Base-by-base conservation (phyloP, 2,797 vertebrate genomes). In the Fundulus diaphanus region DNA sequence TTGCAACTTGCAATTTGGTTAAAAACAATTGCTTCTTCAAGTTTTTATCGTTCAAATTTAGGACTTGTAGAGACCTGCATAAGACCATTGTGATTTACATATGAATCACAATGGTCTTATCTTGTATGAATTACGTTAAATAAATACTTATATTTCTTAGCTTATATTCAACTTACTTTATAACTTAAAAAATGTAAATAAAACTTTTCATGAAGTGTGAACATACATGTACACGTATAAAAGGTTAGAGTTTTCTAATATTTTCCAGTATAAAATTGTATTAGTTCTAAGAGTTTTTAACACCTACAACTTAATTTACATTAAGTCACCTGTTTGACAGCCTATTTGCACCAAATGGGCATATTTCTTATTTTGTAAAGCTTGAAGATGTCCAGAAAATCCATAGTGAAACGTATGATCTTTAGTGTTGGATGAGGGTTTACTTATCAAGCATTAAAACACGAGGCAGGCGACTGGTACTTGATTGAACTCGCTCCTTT, bases 391-490 rank as follows among this genome's bases (percentile, higher is more conserved):
- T 54, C 44, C 24, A 37, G 61, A 31, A 20, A 57, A 54, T 67
- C 2, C 35, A 42, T 1, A 69, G 13, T 44, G 20, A 42, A 59
- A 71, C 37, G 35, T 5, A 42, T 9, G 5, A 35, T 61, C 12
- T 73, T 61, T 68, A 71, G 44, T 2, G 48, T 61, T 44, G 66
- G 24, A 54, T 29, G 31, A 31, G 44, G 49, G n/a, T n/a, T 15
- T 70, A 16, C 40, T 66, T 37, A 56, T 70, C 8, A 63, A 46
- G 57, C 63, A 49, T 29, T 27, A 13, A 72, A 72, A 54, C 35
- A 29, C 54, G 3, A 61, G 31, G 57, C 3, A 7, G 33, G 5
- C 51, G 67, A 67, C 9, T 42, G 67, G 76, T 31, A 54, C 35
- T 44, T 2, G 13, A 56, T 51, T 76, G 29, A 75, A 71, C 22